phyloP scores from a whole-genome alignment of 1,140 invertebrate genomes.

The Leptoteleia sp. region DNA sequence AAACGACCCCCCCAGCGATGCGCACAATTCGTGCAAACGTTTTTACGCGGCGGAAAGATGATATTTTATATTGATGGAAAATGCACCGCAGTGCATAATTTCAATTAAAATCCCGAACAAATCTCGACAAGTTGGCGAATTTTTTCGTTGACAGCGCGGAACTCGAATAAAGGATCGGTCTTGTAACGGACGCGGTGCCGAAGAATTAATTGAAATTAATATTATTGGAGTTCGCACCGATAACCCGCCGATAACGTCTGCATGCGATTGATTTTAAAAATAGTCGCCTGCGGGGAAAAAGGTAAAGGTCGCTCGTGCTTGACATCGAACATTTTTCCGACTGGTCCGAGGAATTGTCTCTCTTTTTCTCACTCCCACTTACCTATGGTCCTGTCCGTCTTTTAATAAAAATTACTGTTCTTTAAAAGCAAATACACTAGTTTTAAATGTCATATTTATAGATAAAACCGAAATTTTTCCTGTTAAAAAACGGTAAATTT shows the following conservation, averaged over 20 bases:
- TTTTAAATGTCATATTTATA: no score
- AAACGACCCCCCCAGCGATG: no score
- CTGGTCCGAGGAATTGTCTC: conserved; percentile 13
- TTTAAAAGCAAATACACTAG: no score
- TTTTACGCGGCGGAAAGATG: no score
- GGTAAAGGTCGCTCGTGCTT: conserved; percentile 29
- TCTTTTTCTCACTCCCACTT: neutral
- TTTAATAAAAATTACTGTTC: no score
- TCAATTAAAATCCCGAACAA: conserved; percentile 1
- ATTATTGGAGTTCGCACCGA: conserved; percentile 11
- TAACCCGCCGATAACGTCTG: conserved; percentile 7
- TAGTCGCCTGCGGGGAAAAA: conserved; percentile 3
- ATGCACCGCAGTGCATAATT: neutral
- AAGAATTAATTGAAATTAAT: conserved; percentile 36
- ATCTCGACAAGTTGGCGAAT: neutral
- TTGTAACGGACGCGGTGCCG: no score
- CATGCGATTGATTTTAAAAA: conserved; percentile 39
- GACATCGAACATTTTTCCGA: conserved; percentile 31
- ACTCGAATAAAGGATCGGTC: no score
- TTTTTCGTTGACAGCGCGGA: no score
- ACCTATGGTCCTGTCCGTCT: neutral
- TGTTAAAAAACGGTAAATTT: no score
- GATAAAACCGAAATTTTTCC: no score
- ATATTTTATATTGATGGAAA: no score
- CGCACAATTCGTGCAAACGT: no score